A percentile compares a stretch with the other conserved stretches of the same genome.
phyloP scores from a whole-genome alignment of 1,140 invertebrate species.

The Solenopsis fugax region DNA sequence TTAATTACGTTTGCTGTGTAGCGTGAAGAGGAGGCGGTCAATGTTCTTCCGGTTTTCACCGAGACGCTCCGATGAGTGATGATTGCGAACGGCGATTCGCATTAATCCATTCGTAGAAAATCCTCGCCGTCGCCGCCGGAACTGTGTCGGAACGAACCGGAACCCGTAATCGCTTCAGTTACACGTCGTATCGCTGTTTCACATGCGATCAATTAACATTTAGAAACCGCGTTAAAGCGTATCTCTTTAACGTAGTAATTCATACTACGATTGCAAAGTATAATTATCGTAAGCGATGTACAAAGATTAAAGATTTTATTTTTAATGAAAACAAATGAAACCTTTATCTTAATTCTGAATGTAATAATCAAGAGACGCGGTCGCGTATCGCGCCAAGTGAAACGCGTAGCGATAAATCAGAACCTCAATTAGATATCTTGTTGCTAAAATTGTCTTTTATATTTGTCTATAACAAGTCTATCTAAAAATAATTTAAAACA shows the following conservation, averaged over 20 bases:
- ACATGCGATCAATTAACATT: slow-evolving; percentile 37
- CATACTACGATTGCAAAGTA: not conserved
- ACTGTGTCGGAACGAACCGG: slow-evolving; percentile 60
- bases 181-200: slow-evolving; percentile 17
- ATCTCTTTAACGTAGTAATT: not conserved
- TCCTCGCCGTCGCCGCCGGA: slow-evolving; percentile 21
- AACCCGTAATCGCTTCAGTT: slow-evolving; percentile 57
- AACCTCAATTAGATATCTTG: not conserved
- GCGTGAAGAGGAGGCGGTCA: slow-evolving; percentile 5
- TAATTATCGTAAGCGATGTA: not conserved
- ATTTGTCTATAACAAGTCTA: not conserved
- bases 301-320: not conserved
- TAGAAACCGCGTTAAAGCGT: slow-evolving; percentile 39
- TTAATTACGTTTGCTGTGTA: slow-evolving; percentile 35
- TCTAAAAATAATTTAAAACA: not conserved
- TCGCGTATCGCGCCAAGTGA: no score
- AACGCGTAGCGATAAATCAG: no score
- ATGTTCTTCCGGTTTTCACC: slow-evolving; percentile 52
- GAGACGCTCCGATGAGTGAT: not conserved
- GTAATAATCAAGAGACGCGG: no score
- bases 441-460: not conserved
- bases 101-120: slow-evolving; percentile 51
- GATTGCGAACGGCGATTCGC: slow-evolving; percentile 34
- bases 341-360: not conserved
- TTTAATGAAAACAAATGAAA: no score